Base-by-base conservation (phyloP, 2,797 vertebrate species). In the Pteropus rufus region DNA sequence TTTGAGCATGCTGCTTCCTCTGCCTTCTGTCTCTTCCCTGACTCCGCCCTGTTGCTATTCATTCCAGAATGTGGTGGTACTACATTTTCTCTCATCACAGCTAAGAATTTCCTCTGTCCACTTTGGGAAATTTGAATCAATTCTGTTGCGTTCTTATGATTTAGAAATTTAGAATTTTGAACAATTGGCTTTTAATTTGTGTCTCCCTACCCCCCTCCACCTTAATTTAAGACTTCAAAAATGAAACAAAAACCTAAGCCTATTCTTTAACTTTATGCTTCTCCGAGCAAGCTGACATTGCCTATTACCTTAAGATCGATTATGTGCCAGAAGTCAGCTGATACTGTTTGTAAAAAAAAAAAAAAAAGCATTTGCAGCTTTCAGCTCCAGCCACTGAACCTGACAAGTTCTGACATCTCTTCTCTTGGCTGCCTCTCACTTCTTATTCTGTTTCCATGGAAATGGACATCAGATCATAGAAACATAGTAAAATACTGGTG, bases 401-500 rank as follows among this genome's bases (percentile, higher is more conserved):
- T 89, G 95, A 96, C 96, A 97, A 89, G 79, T 97, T 97, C 95
- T 95, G 95, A 97, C 96, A 97, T 97, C 70, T 96, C 92, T 97
- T 97, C 92, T 96, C 82, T 96, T 97, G 94, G 95, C 91, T 97
- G 80, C 89, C 80, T 97, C 79, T 97, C 76, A 93, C 65, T 95
- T 89, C 91, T 95, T 97, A 94, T 97, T 79, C 93, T 96, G 97
- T 98, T 98, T 97, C 97, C 97, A 97, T 98, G 96, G 97, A 97
- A 97, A 97, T 98, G 97, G 97, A 97, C 97, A 97, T 97, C 76
- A 95, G 96, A 97, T 96, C 93, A 92, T 69, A 95, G 95, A 96
- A 93, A 94, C 80, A 94, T 91, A 83, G 82, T 94, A 95, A 95
- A 82, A 95, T 83, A 84, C 65, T 96, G 73, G 72, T 97, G 46